A percentile compares a stretch with the other conserved stretches of the same genome.
Evolutionary conservation across 1,140 invertebrate species (phyloP).

Genomic region (Drosophila parvula): DNA sequence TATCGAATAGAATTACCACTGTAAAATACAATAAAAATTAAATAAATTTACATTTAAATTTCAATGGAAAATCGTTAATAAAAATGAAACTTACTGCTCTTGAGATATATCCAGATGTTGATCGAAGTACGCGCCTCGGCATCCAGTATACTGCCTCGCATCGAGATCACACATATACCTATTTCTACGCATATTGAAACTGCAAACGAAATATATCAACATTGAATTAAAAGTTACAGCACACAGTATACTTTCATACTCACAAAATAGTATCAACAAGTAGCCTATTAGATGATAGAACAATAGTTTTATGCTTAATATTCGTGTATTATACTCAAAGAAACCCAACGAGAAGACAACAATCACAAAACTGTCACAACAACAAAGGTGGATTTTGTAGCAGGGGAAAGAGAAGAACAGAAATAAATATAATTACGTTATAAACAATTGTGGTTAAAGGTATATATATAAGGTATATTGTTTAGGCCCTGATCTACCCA

Average conservation of each 20-base stretch:
- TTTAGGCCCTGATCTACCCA: conserved; percentile 84
- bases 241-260: conserved; percentile 44
- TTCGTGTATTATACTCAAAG: conserved; percentile 86
- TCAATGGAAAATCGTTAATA: neutral
- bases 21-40: conserved; percentile 25
- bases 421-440: conserved; percentile 4
- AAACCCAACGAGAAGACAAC: conserved; percentile 85
- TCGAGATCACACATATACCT: conserved; percentile 90
- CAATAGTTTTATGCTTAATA: conserved; percentile 87
- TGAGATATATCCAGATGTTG: conserved; percentile 92
- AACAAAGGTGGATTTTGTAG: neutral
- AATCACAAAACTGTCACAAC: conserved; percentile 71
- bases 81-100: conserved; percentile 87
- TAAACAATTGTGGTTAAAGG: neutral
- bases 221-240: neutral
- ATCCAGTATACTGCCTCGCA: conserved; percentile 93
- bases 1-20: conserved; percentile 91
- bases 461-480: too few species aligned
- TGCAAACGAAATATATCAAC: conserved; percentile 71
- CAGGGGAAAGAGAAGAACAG: conserved; percentile 9
- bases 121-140: conserved; percentile 89
- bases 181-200: conserved; percentile 89
- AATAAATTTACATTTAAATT: neutral
- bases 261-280: conserved; percentile 86
- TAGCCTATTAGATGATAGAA: conserved; percentile 90